A percentile compares a stretch with the other conserved stretches of the same genome.
These are phyloP conservation scores for Lysandra coridon DNA, from an alignment of 2,888 invertebrate species.

Conservation along the genomic window DNA sequence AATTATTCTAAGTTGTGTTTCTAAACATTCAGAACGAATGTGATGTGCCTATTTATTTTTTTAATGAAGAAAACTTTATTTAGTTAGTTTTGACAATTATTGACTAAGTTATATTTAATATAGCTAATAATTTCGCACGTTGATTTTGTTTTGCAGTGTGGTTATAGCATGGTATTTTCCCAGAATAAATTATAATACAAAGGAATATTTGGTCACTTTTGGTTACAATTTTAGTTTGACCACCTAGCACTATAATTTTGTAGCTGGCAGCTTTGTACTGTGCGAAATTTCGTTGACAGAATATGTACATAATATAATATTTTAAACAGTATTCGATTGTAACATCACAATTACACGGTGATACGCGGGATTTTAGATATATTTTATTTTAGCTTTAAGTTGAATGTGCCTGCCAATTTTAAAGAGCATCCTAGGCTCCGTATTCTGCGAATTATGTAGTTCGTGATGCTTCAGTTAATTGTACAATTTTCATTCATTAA, in stretches of 20 bases:
- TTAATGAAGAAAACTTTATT: constrained; percentile 64
- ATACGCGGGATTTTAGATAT: constrained; percentile 59
- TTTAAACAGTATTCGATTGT: constrained; percentile 42
- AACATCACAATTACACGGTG: constrained; percentile 69
- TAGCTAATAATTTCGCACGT: constrained; percentile 24
- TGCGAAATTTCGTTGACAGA: constrained; percentile 35
- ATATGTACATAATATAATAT: constrained; percentile 40
- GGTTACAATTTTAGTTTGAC: constrained; percentile 48
- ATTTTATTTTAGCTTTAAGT: constrained; percentile 63
- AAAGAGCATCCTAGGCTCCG: constrained; percentile 45
- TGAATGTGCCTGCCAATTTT: constrained; percentile 64
- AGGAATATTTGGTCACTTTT: constrained; percentile 67
- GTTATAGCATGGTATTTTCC: constrained; percentile 68
- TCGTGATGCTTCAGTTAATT: constrained; percentile 59
- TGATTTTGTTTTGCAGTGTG: constrained; percentile 31
- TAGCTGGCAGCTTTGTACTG: constrained; percentile 40
- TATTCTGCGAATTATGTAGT: constrained; percentile 47
- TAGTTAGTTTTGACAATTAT: constrained; percentile 54
- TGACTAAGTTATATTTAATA: constrained; percentile 35
- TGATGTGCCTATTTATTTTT: constrained; percentile 77
- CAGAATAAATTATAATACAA: constrained; percentile 62
- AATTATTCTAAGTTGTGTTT: constrained; percentile 59
- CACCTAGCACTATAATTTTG: constrained; percentile 35
- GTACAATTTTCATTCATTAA: constrained; percentile 73
- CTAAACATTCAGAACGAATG: constrained; percentile 68